Base-by-base conservation (phyloP, 2,797 vertebrate genomes). In the Etheostoma perlongum region DNA sequence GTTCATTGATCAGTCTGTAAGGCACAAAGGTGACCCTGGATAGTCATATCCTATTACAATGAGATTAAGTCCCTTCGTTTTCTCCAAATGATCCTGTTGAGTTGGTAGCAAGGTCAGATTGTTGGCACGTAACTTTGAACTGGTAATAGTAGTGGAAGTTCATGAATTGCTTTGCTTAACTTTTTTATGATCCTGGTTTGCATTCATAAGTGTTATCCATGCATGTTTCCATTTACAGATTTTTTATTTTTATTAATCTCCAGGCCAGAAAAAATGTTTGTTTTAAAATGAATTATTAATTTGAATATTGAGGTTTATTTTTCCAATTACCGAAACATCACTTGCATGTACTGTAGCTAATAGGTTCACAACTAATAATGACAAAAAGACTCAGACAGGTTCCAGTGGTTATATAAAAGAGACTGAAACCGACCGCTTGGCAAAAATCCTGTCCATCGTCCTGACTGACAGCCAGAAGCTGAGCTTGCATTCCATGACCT, bases 391-490 rank as follows among this genome's bases (percentile, higher is more conserved):
- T 58, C 23, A 6, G 30, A 30, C 23, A 67, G 42, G 67, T 85
- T 68, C 21, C 36, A 30, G 51, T 49, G 57, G 58, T 79, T 82
- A 64, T 23, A 76, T 69, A 68, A 80, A 75, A 59, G 15, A 68
- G 72, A 68, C 47, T 52, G 72, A 76, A 48, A 16, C 25, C 57
- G 72, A 85, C 74, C 83, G 76, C 82, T 85, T 86, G 80, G 74
- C 82, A 84, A 62, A 73, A 82, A 30, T 83, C 74, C 77, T 85
- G 79, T 82, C 73, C 76, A 52, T 78, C 64, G n/a, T 64, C 44
- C 67, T 87, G 86, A 87, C 74, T 77, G 85, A 85, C 85, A 80
- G 83, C 82, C 72, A 78, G 79, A 72, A 87, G 81, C 82, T 87
- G 83, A 85, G 84, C 71, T 79, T 75, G 77, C 77, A 74, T 88